Base-by-base conservation (phyloP, 1,140 invertebrate species). In the Chymomyza costata region DNA sequence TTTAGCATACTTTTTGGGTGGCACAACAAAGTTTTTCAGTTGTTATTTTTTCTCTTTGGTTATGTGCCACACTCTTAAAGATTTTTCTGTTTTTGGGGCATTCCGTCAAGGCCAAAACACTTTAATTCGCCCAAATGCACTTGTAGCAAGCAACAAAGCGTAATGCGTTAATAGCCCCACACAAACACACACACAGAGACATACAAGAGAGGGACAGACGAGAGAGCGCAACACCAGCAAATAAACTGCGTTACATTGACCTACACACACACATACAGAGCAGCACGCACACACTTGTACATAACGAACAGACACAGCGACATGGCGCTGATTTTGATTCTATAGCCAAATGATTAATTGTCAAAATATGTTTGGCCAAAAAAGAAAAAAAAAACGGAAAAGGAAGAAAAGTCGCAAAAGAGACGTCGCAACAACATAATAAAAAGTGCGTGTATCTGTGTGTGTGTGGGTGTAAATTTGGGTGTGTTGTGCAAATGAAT, bases 321-420 rank as follows among this genome's bases (percentile, higher is more conserved):
- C 62, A 56, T 55, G 62, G 58, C 62, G 62, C 51, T 61, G 62
- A 65, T 65, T 65, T 46, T 46, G 18, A 32, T 46, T 25, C 3
- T 38, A 10, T 14, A 16, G 5, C 49, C 30, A 37, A 66, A 82
- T 82, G 78, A 82, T 82, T 82, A 82, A 82, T 82, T 78, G 70
- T 82, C 67, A 78, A 82, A 82, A 82, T 82, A 82, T 82, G 78
- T 71, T 82, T 65, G 59, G 40, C 48, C 59, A 66, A 62, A 50
- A 50, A 41, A 66, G 50, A 37, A 44, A 46, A 57, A 19, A 54
- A 32, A 40, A 48, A 47, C 37, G 19, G 31, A 35, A 25, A 16
- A 17, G 5, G 32, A 21, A 44, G 34, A n/a, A 13, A 5, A 44
- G 21, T 11, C 18, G 19, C 10, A 30, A 50, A 32, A 19, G 43